Base-by-base conservation (phyloP, 2,113 vertebrate genomes). In the Rhynchomys soricoides region DNA sequence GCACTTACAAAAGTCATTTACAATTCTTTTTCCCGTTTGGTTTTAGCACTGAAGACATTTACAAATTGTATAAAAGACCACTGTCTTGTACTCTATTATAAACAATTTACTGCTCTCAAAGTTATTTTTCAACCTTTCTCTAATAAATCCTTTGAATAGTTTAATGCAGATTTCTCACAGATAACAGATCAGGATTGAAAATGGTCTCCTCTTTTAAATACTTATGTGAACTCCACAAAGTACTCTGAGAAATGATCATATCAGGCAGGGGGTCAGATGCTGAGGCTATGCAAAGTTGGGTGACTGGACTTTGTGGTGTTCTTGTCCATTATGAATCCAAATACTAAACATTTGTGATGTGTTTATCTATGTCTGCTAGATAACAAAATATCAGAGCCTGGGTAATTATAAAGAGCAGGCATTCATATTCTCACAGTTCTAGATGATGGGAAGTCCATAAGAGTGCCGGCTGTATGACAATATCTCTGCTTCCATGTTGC, bases 91-190 rank as follows among this genome's bases (percentile, higher is more conserved):
- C 45, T 57, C 21, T 26, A n/a, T 79, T 90, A 48, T 89, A 91
- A 70, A 59, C 62, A 95, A 17, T 70, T 93, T 48, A 21, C 22
- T 91, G 11, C n/a, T 57, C 17, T 91, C 66, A 94, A 82, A 55
- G 83, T 90, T 85, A 86, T 94, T 85, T 22, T 92, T 92, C 24
- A 71, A 79, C 43, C 4, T 93, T 93, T 95, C 73, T 64, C 87
- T 43, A 83, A 15, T 37, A 50, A 75, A 75, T 17, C 22, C 57
- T 78, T 57, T 40, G 64, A 86, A 92, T 88, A 52, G 31, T 89
- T 94, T 62, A 81, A 43, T 93, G 48, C 13, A 66, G 13, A 86
- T 31, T 91, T 83, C 45, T 71, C 29, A 11, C 52, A 12, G 73
- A 7, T 73, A 64, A 37, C 66, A 68, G 87, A 90, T 21, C 48